phyloP scores from a whole-genome alignment of 2,888 invertebrate genomes.

The Cryptocheilus praepositus region DNA sequence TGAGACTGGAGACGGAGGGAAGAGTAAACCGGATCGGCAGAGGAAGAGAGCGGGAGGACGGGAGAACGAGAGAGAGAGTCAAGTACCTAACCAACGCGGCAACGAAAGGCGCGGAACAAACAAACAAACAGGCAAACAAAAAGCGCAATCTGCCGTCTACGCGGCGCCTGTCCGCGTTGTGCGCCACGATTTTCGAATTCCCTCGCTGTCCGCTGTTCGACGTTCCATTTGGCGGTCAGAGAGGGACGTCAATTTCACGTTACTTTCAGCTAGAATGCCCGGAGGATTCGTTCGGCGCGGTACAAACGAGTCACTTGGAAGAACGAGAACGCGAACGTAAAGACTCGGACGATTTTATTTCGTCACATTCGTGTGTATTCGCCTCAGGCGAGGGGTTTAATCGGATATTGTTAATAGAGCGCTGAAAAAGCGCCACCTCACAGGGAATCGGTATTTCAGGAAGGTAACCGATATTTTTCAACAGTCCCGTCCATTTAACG shows the following conservation, averaged over 20 bases:
- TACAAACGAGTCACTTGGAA: background rate
- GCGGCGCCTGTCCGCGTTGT: slow-evolving; percentile 60
- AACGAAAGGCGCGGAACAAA: slow-evolving; percentile 65
- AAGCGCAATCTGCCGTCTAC: slow-evolving; percentile 61
- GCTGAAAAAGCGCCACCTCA: too few species aligned
- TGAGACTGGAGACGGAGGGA: background rate
- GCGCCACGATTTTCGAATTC: slow-evolving; percentile 57
- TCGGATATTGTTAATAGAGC: too few species aligned
- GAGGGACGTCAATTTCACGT: slow-evolving; percentile 21
- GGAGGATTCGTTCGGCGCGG: slow-evolving; percentile 1
- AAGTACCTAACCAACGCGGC: slow-evolving; percentile 52
- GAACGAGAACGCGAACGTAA: background rate
- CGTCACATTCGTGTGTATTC: too few species aligned
- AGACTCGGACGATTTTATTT: too few species aligned
- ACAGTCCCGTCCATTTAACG: too few species aligned
- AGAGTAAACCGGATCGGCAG: background rate
- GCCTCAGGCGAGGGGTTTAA: too few species aligned
- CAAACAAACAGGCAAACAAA: slow-evolving; percentile 64
- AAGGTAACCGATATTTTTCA: too few species aligned
- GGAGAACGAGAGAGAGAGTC: slow-evolving; percentile 18
- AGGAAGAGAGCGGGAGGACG: background rate
- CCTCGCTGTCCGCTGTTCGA: slow-evolving; percentile 13
- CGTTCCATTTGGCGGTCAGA: slow-evolving; percentile 6
- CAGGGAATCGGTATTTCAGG: too few species aligned
- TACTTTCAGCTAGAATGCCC: background rate